Percentiles rank a stretch among this genome's conserved stretches.
phyloP scores from a whole-genome alignment of 2,888 invertebrate species.

The Sphaeridia pumilis region DNA sequence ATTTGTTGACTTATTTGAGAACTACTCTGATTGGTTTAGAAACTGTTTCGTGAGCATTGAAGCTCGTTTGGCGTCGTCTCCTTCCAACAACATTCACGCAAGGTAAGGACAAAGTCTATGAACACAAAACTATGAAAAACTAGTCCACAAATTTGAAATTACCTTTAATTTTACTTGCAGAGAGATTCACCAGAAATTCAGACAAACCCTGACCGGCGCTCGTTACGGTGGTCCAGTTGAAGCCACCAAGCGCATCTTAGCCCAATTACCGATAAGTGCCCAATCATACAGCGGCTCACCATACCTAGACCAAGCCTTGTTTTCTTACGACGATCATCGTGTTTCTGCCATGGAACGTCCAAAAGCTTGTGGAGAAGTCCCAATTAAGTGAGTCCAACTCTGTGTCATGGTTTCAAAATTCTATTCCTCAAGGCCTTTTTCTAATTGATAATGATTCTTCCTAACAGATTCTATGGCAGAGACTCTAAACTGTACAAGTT shows the following conservation, averaged over 20 bases:
- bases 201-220: slow-evolving; percentile 78
- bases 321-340: slow-evolving; percentile 92
- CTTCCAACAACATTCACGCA: slow-evolving; percentile 78
- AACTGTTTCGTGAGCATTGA: slow-evolving; percentile 73
- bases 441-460: neutral
- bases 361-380: slow-evolving; percentile 81
- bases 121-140: too few relatives aligned
- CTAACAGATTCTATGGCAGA: slow-evolving; percentile 71
- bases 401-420: too few relatives aligned
- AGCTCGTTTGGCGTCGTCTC: slow-evolving; percentile 78
- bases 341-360: slow-evolving; percentile 91
- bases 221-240: slow-evolving; percentile 80
- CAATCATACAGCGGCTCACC: slow-evolving; percentile 89
- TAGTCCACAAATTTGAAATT: too few relatives aligned
- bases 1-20: slow-evolving; percentile 70
- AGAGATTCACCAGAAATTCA: slow-evolving; percentile 58
- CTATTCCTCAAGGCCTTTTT: too few relatives aligned
- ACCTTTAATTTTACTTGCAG: too few relatives aligned
- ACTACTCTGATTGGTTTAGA: slow-evolving; percentile 82
- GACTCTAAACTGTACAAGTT: slow-evolving; percentile 67
- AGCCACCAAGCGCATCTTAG: slow-evolving; percentile 75
- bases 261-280: slow-evolving; percentile 84
- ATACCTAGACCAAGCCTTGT: slow-evolving; percentile 79
- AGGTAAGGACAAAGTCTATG: slow-evolving; percentile 40
- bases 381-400: slow-evolving; percentile 68